Base-by-base conservation (phyloP, 1,140 invertebrate species). In the Pinna nobilis region DNA sequence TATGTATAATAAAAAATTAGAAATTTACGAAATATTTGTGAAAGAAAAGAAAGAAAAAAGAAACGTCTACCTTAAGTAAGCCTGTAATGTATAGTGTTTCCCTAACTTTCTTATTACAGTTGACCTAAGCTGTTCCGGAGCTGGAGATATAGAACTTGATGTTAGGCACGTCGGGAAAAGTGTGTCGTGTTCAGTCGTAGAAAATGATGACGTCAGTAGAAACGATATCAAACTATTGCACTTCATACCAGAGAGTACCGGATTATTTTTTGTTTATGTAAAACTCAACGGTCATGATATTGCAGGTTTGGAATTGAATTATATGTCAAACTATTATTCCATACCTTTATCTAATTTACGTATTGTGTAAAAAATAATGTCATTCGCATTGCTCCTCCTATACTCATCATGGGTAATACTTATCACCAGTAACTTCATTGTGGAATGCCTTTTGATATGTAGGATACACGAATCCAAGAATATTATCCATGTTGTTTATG, bases 231-330 rank as follows among this genome's bases (percentile, higher is more conserved):
- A 59, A 18, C 20, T 63, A 28, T 68, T 83, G n/a, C 37, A 98
- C 88, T 99, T 99, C 87, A 97, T 97, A 81, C 97, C 97, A 0
- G 94, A 95, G 49, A 95, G 97, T 90, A 93, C 96, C 1, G 95
- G 95, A 7, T 91, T 93, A 0, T 96, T 97, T 87, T 95, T 93
- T 70, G 84, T 92, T 23, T 97, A 95, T 60, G 96, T 98, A 28
- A 93, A 96, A 77, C 98, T 99, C 87, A 99, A 98, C 89, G 96
- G 96, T 4, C 94, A 97, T 88, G 93, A 95, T 44, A 96, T 99
- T 6, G 96, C 96, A 60, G 94, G 93, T 93, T 20, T 28, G 11
- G 32, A 30, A 63, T 59, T 33, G n/a, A n/a, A n/a, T n/a, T n/a
- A n/a, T n/a, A n/a, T n/a, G n/a, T n/a, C n/a, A n/a, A n/a, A n/a